Evolutionary conservation across 2,888 invertebrate genomes (phyloP).

Genomic region (Drosophila nigricruria): DNA sequence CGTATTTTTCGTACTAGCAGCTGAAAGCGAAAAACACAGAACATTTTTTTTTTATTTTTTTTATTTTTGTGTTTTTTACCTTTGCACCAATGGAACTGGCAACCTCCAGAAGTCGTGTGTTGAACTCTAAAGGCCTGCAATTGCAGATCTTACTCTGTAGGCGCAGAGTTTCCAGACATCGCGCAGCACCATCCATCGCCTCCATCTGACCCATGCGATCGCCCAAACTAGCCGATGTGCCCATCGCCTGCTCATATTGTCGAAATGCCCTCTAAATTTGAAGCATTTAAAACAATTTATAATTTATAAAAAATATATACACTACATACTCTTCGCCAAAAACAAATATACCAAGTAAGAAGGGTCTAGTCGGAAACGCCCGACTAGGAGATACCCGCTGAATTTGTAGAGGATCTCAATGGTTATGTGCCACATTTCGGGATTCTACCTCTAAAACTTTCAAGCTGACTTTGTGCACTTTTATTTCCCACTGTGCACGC

Average conservation of each 20-base stretch:
- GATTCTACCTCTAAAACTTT: too few species aligned
- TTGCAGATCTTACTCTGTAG: conserved; percentile 93
- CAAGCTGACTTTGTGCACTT: too few species aligned
- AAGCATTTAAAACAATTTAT: background rate
- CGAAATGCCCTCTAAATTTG: conserved; percentile 86
- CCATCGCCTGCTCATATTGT: conserved; percentile 95
- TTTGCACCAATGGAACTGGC: conserved; percentile 95
- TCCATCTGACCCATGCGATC: conserved; percentile 95
- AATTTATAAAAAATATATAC: too few species aligned
- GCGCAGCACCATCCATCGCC: conserved; percentile 94
- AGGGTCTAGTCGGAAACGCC: background rate
- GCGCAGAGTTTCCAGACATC: conserved; percentile 91
- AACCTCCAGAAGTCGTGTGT: conserved; percentile 92
- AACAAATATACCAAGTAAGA: too few species aligned
- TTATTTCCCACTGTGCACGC: too few species aligned
- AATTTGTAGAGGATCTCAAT: too few species aligned
- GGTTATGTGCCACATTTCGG: too few species aligned
- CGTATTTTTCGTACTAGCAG: conserved; percentile 92
- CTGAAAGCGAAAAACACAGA: conserved; percentile 84
- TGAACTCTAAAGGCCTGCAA: conserved; percentile 94
- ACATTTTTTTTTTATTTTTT: background rate
- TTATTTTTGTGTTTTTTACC: conserved; percentile 85
- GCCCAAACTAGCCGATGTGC: conserved; percentile 91
- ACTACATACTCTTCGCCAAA: too few species aligned
- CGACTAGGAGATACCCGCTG: background rate